Conservation (phyloP, 2,888 invertebrate genomes). For the Leucophenga maculata region DNA sequence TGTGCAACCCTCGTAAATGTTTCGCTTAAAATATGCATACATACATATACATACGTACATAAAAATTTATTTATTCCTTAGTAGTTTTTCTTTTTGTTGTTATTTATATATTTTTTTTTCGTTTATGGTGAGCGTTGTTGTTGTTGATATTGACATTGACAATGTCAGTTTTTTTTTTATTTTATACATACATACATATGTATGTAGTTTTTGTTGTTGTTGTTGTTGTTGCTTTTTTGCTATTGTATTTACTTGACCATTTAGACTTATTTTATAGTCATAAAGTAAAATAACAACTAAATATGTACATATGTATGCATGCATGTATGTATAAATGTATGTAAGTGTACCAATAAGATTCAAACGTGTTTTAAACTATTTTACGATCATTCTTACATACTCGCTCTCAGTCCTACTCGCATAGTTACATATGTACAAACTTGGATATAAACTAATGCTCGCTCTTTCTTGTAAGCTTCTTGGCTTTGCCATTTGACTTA, state of each 20-base stretch:
- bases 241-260: conserved; percentile 14
- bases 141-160: conserved; percentile 56
- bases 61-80: too few relatives aligned
- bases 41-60: background rate
- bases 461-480: background rate
- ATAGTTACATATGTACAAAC: background rate
- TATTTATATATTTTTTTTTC: background rate
- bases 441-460: background rate
- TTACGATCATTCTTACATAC: background rate
- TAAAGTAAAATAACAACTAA: background rate
- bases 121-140: conserved; percentile 29
- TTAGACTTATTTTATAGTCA: conserved; percentile 14
- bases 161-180: conserved; percentile 41
- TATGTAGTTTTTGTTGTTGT: background rate
- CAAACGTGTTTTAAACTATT: background rate
- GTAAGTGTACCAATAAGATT: background rate
- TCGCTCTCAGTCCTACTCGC: background rate
- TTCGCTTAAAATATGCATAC: conserved; percentile 43
- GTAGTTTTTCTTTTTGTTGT: conserved; percentile 2
- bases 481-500: background rate
- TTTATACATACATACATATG: too few relatives aligned
- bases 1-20: conserved; percentile 8
- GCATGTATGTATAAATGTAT: conserved; percentile 20
- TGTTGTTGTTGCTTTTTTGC: conserved; percentile 1
- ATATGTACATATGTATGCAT: background rate